These are phyloP conservation scores for Linyphia triangularis DNA, from an alignment of 2,888 invertebrate genomes.

Conservation along the genomic window DNA sequence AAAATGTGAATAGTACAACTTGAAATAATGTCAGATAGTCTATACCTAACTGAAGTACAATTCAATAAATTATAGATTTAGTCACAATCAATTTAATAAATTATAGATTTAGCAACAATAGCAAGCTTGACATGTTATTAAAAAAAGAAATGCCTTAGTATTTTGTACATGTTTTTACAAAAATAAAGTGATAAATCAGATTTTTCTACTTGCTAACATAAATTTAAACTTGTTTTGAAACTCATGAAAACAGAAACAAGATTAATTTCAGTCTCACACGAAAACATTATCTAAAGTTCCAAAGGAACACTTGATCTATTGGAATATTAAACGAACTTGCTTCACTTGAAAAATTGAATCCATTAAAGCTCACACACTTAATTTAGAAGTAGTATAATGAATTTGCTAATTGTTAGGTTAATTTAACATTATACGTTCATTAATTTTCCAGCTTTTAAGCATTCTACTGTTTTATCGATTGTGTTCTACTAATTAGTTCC, in stretches of 20 bases:
- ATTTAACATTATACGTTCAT: neutral
- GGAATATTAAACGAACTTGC: neutral
- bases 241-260: neutral
- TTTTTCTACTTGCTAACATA: too few relatives aligned
- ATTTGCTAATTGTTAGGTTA: neutral
- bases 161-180: too few relatives aligned
- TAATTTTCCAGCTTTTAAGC: neutral
- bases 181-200: too few relatives aligned
- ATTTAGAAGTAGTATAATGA: neutral
- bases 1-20: too few relatives aligned
- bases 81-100: too few relatives aligned
- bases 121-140: too few relatives aligned
- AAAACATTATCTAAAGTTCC: neutral
- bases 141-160: too few relatives aligned
- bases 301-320: neutral
- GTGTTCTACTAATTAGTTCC: neutral
- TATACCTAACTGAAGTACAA: too few relatives aligned
- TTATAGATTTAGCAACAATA: too few relatives aligned
- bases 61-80: too few relatives aligned
- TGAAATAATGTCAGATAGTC: too few relatives aligned
- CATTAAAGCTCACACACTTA: slow-evolving; percentile 3
- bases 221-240: too few relatives aligned
- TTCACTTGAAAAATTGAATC: neutral
- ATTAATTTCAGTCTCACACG: neutral
- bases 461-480: neutral